Percentiles rank a stretch among this genome's conserved stretches.
These are phyloP conservation scores for Brachypteracias leptosomus DNA, from an alignment of 2,113 vertebrate species.

Conservation along the genomic window DNA sequence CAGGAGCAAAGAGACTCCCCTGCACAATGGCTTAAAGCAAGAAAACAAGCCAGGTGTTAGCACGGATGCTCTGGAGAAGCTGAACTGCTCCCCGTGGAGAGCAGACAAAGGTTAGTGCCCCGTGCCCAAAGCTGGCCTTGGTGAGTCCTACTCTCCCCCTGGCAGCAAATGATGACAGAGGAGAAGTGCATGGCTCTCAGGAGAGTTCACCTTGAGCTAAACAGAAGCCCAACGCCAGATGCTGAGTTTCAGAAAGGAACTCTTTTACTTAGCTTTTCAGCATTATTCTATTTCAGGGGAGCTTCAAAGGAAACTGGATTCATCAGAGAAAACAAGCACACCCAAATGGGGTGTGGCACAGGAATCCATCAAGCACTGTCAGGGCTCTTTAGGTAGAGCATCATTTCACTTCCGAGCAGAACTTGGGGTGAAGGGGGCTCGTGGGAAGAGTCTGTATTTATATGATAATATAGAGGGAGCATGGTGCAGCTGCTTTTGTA, in stretches of 20 bases:
- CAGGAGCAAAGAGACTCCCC: neutral
- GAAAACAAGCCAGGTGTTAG: slow-evolving; percentile 29
- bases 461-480: neutral
- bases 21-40: slow-evolving; percentile 33
- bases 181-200: neutral
- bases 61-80: neutral
- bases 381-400: neutral
- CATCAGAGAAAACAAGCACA: slow-evolving; percentile 30
- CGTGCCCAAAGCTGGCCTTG: neutral
- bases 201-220: slow-evolving; percentile 33
- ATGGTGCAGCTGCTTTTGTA: neutral
- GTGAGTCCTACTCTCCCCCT: neutral
- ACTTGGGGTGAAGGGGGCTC: neutral
- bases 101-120: slow-evolving; percentile 45
- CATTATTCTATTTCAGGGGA: slow-evolving; percentile 27
- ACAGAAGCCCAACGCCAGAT: slow-evolving; percentile 10
- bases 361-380: slow-evolving; percentile 42
- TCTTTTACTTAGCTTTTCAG: slow-evolving; percentile 31
- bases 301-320: slow-evolving; percentile 37
- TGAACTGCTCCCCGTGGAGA: slow-evolving; percentile 23
- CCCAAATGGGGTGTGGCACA: slow-evolving; percentile 36
- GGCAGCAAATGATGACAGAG: neutral
- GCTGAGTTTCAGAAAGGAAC: slow-evolving; percentile 24
- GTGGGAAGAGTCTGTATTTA: neutral
- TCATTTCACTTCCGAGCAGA: neutral